Conservation (phyloP, 2,797 vertebrate species). For the Crocidura indochinensis region DNA sequence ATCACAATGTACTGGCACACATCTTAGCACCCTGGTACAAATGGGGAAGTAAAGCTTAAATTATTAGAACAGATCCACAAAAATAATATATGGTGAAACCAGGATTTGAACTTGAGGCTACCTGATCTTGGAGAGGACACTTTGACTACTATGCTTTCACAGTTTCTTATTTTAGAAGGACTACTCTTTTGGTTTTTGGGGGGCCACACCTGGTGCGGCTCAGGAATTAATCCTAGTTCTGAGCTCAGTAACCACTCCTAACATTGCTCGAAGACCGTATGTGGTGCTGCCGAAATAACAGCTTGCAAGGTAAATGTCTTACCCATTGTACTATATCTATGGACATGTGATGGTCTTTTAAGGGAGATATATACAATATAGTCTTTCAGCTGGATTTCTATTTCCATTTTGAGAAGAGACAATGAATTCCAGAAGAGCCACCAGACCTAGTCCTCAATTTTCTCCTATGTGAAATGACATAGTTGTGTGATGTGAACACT, state of each 20-base stretch:
- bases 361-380: not conserved
- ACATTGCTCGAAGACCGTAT: too few species aligned
- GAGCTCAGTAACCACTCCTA: too few species aligned
- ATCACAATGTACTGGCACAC: not conserved
- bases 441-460: not conserved
- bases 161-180: not conserved
- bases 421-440: conserved; percentile 39
- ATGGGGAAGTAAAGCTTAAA: not conserved
- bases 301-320: too few species aligned
- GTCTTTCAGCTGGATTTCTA: not conserved
- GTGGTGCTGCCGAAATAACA: too few species aligned
- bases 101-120: conserved; percentile 13
- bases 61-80: not conserved
- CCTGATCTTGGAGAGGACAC: not conserved
- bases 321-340: too few species aligned
- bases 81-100: not conserved
- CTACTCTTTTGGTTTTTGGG: not conserved
- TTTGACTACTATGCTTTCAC: not conserved
- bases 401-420: conserved; percentile 16
- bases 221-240: too few species aligned
- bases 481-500: conserved; percentile 37
- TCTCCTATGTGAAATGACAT: conserved; percentile 51
- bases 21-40: not conserved
- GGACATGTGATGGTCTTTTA: too few species aligned
- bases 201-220: too few species aligned